Evolutionary conservation across 1,140 invertebrate genomes (phyloP).

Genomic region (Pseudomyrmex gracilis): DNA sequence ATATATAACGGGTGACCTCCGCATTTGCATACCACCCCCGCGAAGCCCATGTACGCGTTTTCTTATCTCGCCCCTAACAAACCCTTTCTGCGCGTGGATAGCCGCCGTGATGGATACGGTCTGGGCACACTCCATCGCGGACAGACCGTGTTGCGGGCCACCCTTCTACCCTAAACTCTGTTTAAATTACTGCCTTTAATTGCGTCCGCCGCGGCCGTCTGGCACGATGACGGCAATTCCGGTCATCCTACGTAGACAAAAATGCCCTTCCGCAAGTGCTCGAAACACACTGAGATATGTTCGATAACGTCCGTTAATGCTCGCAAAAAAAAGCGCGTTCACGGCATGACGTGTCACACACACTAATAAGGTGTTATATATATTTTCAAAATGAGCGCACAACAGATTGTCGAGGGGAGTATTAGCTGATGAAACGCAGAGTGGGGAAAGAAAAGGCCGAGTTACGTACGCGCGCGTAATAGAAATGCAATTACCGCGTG

Average conservation of each 20-base stretch:
- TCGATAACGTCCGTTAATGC: conserved; percentile 33
- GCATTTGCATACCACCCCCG: conserved; percentile 68
- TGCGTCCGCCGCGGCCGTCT: conserved; percentile 42
- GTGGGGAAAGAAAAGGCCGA: not conserved
- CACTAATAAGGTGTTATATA: conserved; percentile 1
- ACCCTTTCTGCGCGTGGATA: conserved; percentile 68
- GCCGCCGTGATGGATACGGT: conserved; percentile 67
- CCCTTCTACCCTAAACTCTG: not conserved
- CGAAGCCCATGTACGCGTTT: conserved; percentile 70
- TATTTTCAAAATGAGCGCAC: conserved; percentile 24
- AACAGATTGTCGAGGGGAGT: not conserved
- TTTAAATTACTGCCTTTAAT: conserved; percentile 67
- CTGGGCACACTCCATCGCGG: conserved; percentile 41
- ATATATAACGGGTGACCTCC: conserved; percentile 64
- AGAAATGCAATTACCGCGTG: not conserved
- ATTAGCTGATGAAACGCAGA: not conserved
- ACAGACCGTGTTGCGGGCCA: not conserved
- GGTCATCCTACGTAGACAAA: conserved; percentile 59
- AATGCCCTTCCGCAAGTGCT: not conserved
- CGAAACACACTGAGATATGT: conserved; percentile 30
- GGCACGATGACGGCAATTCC: conserved; percentile 56
- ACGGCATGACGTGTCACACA: conserved; percentile 2
- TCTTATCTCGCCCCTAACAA: conserved; percentile 71
- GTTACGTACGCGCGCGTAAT: not conserved
- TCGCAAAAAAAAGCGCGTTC: not conserved